A percentile compares a stretch with the other conserved stretches of the same genome.
Conservation (phyloP, 2,113 vertebrate species). For the Paradoxurus hermaphroditus region DNA sequence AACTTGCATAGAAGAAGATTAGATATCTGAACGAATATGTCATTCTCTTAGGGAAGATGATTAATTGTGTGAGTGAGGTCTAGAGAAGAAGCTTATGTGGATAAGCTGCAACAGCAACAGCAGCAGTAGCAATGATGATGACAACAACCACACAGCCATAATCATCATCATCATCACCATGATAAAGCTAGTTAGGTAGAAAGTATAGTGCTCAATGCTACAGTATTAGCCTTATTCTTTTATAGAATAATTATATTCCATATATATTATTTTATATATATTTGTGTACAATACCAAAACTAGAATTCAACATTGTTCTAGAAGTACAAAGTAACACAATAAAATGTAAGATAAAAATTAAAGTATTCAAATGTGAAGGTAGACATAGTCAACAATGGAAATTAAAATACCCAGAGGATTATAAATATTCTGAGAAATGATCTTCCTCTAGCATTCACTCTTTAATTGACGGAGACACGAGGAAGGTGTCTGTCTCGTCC, state of each 20-base stretch:
- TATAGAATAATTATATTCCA: not conserved
- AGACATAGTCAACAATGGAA: not conserved
- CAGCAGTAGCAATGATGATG: not conserved
- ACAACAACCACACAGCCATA: not conserved
- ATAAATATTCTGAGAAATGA: not conserved
- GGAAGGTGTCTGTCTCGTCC: not conserved
- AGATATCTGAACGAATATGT: not conserved
- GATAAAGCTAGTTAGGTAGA: not conserved
- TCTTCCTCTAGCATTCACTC: not conserved
- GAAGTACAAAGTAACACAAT: not conserved
- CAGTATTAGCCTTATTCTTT: not conserved
- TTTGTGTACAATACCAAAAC: not conserved
- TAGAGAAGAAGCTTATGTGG: not conserved
- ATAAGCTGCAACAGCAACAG: not conserved
- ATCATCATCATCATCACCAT: not conserved
- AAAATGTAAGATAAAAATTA: not conserved
- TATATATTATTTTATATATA: not conserved
- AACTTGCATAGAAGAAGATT: not conserved
- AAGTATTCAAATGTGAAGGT: not conserved
- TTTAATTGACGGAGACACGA: not conserved
- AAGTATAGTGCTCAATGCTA: not conserved
- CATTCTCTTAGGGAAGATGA: not conserved
- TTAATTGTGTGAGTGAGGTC: not conserved
- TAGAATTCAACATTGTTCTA: not conserved
- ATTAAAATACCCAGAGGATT: not conserved